These are phyloP conservation scores for Scaptomyza tumidula DNA, from an alignment of 2,888 invertebrate genomes.

Conservation along the genomic window DNA sequence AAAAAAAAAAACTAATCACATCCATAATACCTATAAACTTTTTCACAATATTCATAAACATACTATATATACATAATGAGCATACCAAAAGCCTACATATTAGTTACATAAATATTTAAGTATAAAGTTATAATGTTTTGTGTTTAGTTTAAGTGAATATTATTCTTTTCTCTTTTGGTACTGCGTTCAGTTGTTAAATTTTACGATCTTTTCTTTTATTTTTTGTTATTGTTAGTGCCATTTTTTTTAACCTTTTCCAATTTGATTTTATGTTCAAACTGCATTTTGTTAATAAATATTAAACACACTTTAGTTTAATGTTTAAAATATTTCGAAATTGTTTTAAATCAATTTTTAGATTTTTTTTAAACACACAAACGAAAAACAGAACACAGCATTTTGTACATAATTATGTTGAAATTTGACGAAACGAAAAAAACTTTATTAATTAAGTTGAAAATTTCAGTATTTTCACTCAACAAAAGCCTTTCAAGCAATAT, in stretches of 20 bases:
- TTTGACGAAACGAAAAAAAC: conserved; percentile 7
- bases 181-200: conserved; percentile 27
- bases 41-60: conserved; percentile 37
- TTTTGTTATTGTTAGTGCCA: conserved; percentile 60
- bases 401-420: conserved; percentile 64
- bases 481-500: conserved; percentile 67
- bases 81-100: conserved; percentile 72
- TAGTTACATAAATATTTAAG: conserved; percentile 48
- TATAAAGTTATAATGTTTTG: conserved; percentile 25
- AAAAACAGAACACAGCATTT: conserved; percentile 22
- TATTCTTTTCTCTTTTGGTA: conserved; percentile 16
- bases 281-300: conserved; percentile 39
- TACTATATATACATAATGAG: conserved; percentile 34
- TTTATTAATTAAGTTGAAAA: conserved; percentile 56
- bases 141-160: conserved; percentile 23
- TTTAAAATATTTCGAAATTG: background rate
- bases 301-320: conserved; percentile 3
- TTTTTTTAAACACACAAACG: conserved; percentile 2
- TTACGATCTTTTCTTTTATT: conserved; percentile 8
- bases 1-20: conserved; percentile 32
- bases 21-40: conserved; percentile 38
- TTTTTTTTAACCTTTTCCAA: conserved; percentile 44
- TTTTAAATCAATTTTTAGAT: conserved; percentile 8
- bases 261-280: conserved; percentile 20
- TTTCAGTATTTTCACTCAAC: conserved; percentile 63